Evolutionary conservation across 2,888 invertebrate genomes (phyloP).

Genomic region (Hypomecis punctinalis): DNA sequence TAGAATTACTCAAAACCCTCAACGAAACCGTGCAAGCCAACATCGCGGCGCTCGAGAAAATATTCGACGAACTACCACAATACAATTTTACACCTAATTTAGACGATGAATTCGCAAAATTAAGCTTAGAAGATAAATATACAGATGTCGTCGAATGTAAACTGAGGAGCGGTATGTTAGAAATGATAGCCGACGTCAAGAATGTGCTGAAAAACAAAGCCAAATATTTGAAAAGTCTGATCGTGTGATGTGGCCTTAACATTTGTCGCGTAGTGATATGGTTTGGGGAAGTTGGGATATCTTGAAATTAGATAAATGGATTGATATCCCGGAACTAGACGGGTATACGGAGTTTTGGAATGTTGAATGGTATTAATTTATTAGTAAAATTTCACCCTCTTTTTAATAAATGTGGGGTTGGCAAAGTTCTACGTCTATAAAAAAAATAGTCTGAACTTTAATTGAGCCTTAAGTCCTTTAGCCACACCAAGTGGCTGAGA

Average conservation of each 20-base stretch:
- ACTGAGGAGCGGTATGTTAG: slow-evolving; percentile 77
- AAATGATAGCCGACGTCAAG: slow-evolving; percentile 80
- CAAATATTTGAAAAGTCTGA: slow-evolving; percentile 78
- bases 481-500: too few species aligned
- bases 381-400: too few species aligned
- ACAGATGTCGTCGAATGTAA: slow-evolving; percentile 73
- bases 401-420: too few species aligned
- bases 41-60: slow-evolving; percentile 67
- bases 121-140: slow-evolving; percentile 66
- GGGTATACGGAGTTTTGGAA: too few species aligned
- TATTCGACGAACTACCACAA: slow-evolving; percentile 74
- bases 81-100: slow-evolving; percentile 62
- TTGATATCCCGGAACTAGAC: too few species aligned
- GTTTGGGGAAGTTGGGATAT: slow-evolving; percentile 21
- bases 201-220: slow-evolving; percentile 83
- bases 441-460: too few species aligned
- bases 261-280: slow-evolving; percentile 4
- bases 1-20: slow-evolving; percentile 62
- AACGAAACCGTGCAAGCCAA: slow-evolving; percentile 66
- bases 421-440: too few species aligned
- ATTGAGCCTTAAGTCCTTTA: too few species aligned
- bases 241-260: slow-evolving; percentile 61
- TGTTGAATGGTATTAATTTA: too few species aligned
- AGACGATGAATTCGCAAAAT: slow-evolving; percentile 67
- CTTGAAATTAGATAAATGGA: not conserved